Percentiles rank a stretch among this genome's conserved stretches.
phyloP scores from a whole-genome alignment of 2,888 invertebrate genomes.

The Dioctria linearis region DNA sequence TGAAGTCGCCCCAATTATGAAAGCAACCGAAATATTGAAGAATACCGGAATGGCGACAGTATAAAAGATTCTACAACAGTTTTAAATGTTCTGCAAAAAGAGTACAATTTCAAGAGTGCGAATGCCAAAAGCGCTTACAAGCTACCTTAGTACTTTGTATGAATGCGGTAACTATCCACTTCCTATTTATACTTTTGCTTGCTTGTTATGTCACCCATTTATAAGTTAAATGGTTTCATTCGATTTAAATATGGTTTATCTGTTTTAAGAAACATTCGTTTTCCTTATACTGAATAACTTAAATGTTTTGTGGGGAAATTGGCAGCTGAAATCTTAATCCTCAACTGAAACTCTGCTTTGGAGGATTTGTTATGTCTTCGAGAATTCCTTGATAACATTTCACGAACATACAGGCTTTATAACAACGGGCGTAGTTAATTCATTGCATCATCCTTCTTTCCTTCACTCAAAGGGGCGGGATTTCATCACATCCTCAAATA shows the following conservation, averaged over 20 bases:
- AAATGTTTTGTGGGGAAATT: conserved; percentile 92
- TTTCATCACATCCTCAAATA: conserved; percentile 96
- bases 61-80: conserved; percentile 95
- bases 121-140: too few relatives aligned
- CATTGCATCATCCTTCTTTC: conserved; percentile 99
- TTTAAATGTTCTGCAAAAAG: conserved; percentile 89
- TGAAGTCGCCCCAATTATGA: conserved; percentile 89
- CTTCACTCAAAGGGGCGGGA: conserved; percentile 98
- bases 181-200: too few relatives aligned
- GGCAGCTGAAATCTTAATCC: conserved; percentile 92
- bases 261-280: conserved; percentile 46
- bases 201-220: too few relatives aligned
- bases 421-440: conserved; percentile 98
- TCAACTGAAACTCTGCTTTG: conserved; percentile 97
- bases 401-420: conserved; percentile 87
- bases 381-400: conserved; percentile 95
- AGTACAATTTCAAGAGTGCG: too few relatives aligned
- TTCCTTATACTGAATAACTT: conserved; percentile 85
- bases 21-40: conserved; percentile 90
- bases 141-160: too few relatives aligned
- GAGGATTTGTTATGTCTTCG: conserved; percentile 96
- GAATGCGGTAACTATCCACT: too few relatives aligned
- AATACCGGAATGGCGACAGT: conserved; percentile 81
- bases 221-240: too few relatives aligned
- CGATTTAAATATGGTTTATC: too few relatives aligned